A percentile compares a stretch with the other conserved stretches of the same genome.
Conservation (phyloP, 2,113 vertebrate genomes). For the Lepus americanus region DNA sequence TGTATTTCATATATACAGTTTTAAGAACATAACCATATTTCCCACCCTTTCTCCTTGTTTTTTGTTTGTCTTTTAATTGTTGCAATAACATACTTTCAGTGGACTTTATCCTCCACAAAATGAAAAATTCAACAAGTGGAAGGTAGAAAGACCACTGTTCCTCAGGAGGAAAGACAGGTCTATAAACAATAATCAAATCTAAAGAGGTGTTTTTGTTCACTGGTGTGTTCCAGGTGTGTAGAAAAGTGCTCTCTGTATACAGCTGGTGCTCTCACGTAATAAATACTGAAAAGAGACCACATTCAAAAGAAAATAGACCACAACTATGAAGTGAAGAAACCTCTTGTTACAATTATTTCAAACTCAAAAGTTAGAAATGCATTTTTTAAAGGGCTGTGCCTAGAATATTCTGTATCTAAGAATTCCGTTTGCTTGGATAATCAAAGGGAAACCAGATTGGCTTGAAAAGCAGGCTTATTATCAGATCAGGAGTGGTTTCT, state of each 20-base stretch:
- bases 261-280: neutral
- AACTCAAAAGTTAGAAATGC: neutral
- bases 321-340: neutral
- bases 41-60: too few relatives aligned
- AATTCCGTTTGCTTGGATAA: slow-evolving; percentile 43
- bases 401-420: neutral
- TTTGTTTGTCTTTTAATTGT: too few relatives aligned
- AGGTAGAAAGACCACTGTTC: too few relatives aligned
- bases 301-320: neutral
- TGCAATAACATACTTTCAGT: too few relatives aligned
- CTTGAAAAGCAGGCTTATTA: slow-evolving; percentile 57
- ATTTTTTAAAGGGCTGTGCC: neutral
- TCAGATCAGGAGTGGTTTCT: slow-evolving; percentile 40
- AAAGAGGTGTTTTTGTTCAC: neutral
- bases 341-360: neutral
- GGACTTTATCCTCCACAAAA: too few relatives aligned
- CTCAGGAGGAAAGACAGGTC: too few relatives aligned
- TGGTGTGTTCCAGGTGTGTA: neutral
- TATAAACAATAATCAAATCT: too few relatives aligned
- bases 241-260: neutral
- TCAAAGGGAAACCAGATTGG: slow-evolving; percentile 54
- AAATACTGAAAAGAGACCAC: neutral
- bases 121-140: too few relatives aligned
- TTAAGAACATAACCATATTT: too few relatives aligned
- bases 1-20: too few relatives aligned